phyloP scores from a whole-genome alignment of 2,113 vertebrate genomes.

The Dryoscopus gambensis region DNA sequence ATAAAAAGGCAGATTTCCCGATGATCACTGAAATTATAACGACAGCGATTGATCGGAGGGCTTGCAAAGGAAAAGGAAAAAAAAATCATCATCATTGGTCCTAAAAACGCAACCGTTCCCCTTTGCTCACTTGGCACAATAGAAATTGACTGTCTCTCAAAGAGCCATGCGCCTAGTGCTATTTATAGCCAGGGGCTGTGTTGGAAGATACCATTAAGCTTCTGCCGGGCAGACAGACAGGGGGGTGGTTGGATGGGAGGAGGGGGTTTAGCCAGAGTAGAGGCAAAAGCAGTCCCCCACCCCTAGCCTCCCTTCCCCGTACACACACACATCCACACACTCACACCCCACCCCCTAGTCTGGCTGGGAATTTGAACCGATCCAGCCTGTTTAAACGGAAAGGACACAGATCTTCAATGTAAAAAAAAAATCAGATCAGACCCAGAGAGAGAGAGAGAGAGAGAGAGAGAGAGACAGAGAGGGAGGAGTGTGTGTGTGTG shows the following conservation, averaged over 20 bases:
- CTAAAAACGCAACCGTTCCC: conserved; percentile 66
- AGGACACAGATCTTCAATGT: conserved; percentile 96
- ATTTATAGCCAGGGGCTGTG: conserved; percentile 76
- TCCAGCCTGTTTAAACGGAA: conserved; percentile 97
- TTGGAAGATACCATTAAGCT: conserved; percentile 82
- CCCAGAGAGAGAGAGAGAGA: conserved; percentile 49
- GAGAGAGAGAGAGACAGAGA: conserved; percentile 43
- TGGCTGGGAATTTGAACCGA: conserved; percentile 80
- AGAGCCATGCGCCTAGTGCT: conserved; percentile 80
- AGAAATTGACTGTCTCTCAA: conserved; percentile 76
- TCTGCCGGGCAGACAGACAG: conserved; percentile 61
- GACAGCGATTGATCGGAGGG: conserved; percentile 47
- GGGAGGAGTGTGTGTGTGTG: conserved; percentile 67
- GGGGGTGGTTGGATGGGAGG: conserved; percentile 42
- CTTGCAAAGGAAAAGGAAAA: conserved; percentile 36
- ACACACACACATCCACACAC: conserved; percentile 53
- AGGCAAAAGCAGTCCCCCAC: conserved; percentile 10
- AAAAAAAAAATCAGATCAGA: conserved; percentile 87
- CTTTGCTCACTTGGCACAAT: conserved; percentile 73
- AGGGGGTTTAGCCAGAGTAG: conserved; percentile 29
- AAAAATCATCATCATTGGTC: conserved; percentile 47
- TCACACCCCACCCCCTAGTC: conserved; percentile 74
- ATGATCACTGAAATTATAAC: conserved; percentile 49
- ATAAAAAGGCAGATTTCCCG: conserved; percentile 39
- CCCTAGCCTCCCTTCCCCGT: background rate